Evolutionary conservation across 2,888 invertebrate genomes (phyloP), one percentile per base, ranked within the genome.

Genomic region (Cephus rjabovi): DNA sequence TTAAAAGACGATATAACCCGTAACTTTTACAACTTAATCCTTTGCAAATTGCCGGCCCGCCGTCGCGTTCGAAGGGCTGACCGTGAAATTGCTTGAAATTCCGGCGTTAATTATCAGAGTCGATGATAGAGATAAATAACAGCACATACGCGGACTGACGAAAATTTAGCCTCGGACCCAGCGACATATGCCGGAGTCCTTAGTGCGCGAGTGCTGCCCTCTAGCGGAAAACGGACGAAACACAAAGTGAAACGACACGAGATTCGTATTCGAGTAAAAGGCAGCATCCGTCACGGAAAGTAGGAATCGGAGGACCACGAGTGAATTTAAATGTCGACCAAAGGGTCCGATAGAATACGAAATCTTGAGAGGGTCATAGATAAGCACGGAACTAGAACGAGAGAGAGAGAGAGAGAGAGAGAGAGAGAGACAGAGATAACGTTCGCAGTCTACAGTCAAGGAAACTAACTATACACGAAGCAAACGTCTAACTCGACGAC

Each of bases 11-110:
- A 56, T 56, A 56, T 56, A 56, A 56, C 56, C 56, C 23, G 31
- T 23, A 31, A 73, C 74, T 80, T 79, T 79, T 73, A 77, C 79
- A 80, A 79, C 76, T 80, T 79, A 79, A 80, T 80, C 79, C 79
- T 68, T 56, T 76, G 77, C 79, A 80, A 79, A 56, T 75, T 68
- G 69, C 34, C n/a, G 76, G 37, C 34, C 9, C 34, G 31, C 31
- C 31, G 11, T 35, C 35, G 40, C 37, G 68, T 56, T 12, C 69
- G 35, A 23, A 9, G 23, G 23, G 56, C 56, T 56, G 56, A 56
- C 56, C 56, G 23, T 56, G 56, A 56, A 23, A 56, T 23, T 56
- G 56, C 2, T 56, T 56, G 23, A 15, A 56, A 56, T 56, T 56
- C 56, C 56, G 56, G 9, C 23, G 56, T 23, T 56, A 23, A 56